These are phyloP conservation scores for Polydrusus tereticollis DNA, from an alignment of 2,888 invertebrate genomes.

Conservation along the genomic window DNA sequence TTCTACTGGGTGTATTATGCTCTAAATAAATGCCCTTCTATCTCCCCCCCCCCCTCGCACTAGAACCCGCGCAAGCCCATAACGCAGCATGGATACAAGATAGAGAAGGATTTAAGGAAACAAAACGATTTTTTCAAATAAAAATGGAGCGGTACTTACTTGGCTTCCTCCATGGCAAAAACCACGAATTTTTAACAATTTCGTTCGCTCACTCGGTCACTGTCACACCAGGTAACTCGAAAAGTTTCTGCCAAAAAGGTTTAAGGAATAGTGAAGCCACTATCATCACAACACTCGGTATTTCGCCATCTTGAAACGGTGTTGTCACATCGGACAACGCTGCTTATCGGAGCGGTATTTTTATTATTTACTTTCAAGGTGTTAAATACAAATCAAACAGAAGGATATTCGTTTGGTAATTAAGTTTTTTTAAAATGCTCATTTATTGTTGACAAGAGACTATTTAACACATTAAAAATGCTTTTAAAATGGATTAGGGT, in stretches of 20 bases:
- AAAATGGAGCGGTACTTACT: constrained; percentile 35
- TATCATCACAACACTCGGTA: constrained; percentile 58
- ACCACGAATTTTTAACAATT: background rate
- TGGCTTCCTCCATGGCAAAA: constrained; percentile 34
- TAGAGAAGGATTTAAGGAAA: background rate
- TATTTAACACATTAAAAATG: no score
- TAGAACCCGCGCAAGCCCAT: constrained; percentile 20
- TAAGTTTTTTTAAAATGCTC: no score
- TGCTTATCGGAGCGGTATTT: background rate
- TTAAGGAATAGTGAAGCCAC: constrained; percentile 33
- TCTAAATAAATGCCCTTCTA: constrained; percentile 5
- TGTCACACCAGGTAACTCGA: constrained; percentile 3
- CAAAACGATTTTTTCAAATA: constrained; percentile 11
- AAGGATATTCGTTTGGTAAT: no score
- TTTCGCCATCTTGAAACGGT: constrained; percentile 57
- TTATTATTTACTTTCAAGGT: background rate
- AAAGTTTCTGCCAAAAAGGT: constrained; percentile 23
- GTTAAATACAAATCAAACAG: background rate
- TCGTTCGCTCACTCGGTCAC: constrained; percentile 16
- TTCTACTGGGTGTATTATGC: constrained; percentile 18
- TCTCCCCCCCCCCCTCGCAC: background rate
- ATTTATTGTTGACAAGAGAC: no score
- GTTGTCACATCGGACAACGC: constrained; percentile 26
- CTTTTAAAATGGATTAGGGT: background rate
- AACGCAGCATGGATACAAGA: constrained; percentile 19